Base-by-base conservation (phyloP, 1,140 invertebrate species). In the Pseudobourletiella spinata region DNA sequence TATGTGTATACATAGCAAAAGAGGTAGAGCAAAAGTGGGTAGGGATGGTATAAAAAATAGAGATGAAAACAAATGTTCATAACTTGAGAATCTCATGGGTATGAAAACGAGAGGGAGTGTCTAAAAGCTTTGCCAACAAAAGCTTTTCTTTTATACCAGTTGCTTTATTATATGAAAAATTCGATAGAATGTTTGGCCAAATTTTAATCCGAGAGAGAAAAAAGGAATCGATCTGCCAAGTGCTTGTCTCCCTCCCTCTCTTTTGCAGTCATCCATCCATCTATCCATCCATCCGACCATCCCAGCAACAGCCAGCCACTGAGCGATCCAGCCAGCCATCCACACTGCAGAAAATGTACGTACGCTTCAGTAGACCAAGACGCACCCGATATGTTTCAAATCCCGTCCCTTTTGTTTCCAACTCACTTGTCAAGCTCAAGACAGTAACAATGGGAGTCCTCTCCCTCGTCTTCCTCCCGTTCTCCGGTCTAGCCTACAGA, bases 141-240 rank as follows among this genome's bases (percentile, higher is more conserved):
- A 50, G 28, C 20, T 22, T 28, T 22, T n/a, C 39, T 29, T 30
- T 24, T 57, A 57, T 57, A 22, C 39, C 30, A 8, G 3, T 54
- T 16, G 24, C 24, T 30, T 16, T 2, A 54, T 24, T 2, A 24
- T 2, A 28, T 54, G 43, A 1, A 22, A 32, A 59, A 50, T 59
- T 59, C 57, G 18, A 48, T 59, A 50, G 15, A 59, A 50, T 59
- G 57, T 59, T 59, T 50, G 57, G 25, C 44, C 44, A 59, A 59
- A 59, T 48, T 59, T 59, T 59, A 59, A 59, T 59, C 57, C 32
- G 57, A 59, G 35, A 59, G 18, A 59, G 44, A 48, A 48, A 59
- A 59, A 59, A 44, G 46, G 57, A 59, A 59, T 59, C 57, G 57
- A 59, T 59, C 57, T 59, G 18, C 46, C 26, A 59, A 59, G 57